These are phyloP conservation scores for Dinomys branickii DNA, from an alignment of 2,113 vertebrate species.

Conservation along the genomic window DNA sequence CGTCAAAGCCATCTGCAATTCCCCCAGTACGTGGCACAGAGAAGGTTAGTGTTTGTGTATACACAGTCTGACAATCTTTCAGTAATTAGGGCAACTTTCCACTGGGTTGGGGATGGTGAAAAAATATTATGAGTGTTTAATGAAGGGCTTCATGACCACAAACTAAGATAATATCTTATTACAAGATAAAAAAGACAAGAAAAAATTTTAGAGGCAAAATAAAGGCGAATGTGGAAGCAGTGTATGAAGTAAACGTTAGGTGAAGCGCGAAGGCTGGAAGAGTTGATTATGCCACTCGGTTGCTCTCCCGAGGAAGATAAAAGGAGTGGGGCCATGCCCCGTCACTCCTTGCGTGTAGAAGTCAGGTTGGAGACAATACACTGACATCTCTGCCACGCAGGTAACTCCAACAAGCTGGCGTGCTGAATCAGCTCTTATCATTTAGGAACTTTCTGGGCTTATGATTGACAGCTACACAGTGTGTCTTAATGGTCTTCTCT, in stretches of 20 bases:
- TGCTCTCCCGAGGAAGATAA: conserved; percentile 85
- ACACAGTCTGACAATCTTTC: conserved; percentile 34
- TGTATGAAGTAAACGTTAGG: conserved; percentile 83
- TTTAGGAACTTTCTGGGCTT: conserved; percentile 75
- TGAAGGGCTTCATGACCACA: background rate
- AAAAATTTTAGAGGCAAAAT: conserved; percentile 71
- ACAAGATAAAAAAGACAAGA: conserved; percentile 66
- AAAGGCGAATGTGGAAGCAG: conserved; percentile 65
- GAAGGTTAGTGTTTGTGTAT: conserved; percentile 59
- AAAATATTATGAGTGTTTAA: conserved; percentile 50
- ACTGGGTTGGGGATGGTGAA: background rate
- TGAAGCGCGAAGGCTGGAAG: conserved; percentile 85
- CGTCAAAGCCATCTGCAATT: conserved; percentile 64
- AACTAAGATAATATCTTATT: conserved; percentile 54
- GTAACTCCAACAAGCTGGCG: conserved; percentile 80
- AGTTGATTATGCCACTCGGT: conserved; percentile 86
- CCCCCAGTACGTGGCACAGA: conserved; percentile 22
- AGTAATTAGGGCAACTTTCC: conserved; percentile 45
- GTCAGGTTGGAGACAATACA: conserved; percentile 81
- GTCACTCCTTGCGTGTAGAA: conserved; percentile 83
- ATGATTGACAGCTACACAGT: conserved; percentile 85
- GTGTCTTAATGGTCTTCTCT: conserved; percentile 77
- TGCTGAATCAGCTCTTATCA: conserved; percentile 82
- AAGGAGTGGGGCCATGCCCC: conserved; percentile 85
- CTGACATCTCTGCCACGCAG: conserved; percentile 86